phyloP scores from a whole-genome alignment of 2,797 vertebrate genomes.

The Sphenopsis melanotis region DNA sequence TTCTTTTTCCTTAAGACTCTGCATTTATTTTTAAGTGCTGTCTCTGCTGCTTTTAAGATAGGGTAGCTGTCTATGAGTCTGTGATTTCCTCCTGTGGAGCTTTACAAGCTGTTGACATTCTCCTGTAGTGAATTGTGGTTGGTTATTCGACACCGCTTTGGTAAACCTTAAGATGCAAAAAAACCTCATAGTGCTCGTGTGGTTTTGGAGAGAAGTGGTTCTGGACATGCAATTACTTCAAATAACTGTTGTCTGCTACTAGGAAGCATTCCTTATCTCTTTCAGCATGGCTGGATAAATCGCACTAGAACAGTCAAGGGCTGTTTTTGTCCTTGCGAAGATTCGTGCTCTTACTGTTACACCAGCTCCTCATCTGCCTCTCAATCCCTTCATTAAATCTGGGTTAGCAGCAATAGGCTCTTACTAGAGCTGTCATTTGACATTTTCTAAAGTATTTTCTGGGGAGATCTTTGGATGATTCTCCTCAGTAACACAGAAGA shows the following conservation, averaged over 20 bases:
- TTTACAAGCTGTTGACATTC: not conserved
- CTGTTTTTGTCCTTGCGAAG: not conserved
- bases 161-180: not conserved
- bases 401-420: not conserved
- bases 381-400: not conserved
- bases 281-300: not conserved
- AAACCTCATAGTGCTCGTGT: not conserved
- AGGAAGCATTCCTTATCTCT: not conserved
- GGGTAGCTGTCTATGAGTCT: not conserved
- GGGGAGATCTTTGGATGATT: not conserved
- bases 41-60: not conserved
- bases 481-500: not conserved
- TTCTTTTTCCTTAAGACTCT: not conserved
- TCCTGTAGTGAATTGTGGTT: not conserved
- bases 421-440: not conserved
- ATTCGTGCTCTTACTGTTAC: not conserved
- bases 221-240: not conserved
- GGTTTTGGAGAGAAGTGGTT: slow-evolving; percentile 16
- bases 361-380: not conserved
- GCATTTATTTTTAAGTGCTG: not conserved
- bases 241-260: not conserved
- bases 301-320: not conserved
- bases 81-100: not conserved
- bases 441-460: not conserved
- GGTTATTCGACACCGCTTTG: not conserved